Percentiles rank a stretch among this genome's conserved stretches.
Conservation (phyloP, 2,888 invertebrate genomes). For the Sepioteuthis lessoniana region DNA sequence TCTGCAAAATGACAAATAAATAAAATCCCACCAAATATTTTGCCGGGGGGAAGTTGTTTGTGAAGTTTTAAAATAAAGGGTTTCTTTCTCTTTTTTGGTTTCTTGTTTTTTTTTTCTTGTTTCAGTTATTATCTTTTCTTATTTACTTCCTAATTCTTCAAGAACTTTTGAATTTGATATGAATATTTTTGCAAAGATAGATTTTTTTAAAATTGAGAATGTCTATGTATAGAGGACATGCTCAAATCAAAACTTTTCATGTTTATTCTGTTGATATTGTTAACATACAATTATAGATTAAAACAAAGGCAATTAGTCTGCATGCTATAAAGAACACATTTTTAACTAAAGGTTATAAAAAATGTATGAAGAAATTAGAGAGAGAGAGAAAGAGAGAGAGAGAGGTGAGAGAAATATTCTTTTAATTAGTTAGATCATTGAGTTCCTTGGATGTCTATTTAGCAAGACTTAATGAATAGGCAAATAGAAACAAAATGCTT, state of each 20-base stretch:
- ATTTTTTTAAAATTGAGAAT: background rate
- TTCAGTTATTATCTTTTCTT: background rate
- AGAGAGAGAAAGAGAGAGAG: too few relatives aligned
- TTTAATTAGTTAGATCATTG: background rate
- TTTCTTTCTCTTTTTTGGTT: background rate
- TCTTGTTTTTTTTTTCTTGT: background rate
- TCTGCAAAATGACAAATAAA: conserved; percentile 10
- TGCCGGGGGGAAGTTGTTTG: conserved; percentile 17
- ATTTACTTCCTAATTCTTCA: background rate
- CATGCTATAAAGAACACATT: background rate
- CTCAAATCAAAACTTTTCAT: too few relatives aligned
- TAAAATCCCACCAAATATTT: conserved; percentile 18
- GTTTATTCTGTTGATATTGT: too few relatives aligned
- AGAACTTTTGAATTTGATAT: background rate
- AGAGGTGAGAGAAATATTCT: background rate
- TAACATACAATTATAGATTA: too few relatives aligned
- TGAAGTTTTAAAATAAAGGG: conserved; percentile 23
- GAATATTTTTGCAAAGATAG: background rate
- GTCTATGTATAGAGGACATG: background rate
- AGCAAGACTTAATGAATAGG: too few relatives aligned
- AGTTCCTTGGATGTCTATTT: background rate
- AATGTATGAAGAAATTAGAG: background rate
- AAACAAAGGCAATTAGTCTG: too few relatives aligned
- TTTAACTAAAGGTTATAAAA: background rate
- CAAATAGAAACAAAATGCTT: too few relatives aligned